Base-by-base conservation (phyloP, 2,113 vertebrate genomes). In the Cyanocitta stelleri region DNA sequence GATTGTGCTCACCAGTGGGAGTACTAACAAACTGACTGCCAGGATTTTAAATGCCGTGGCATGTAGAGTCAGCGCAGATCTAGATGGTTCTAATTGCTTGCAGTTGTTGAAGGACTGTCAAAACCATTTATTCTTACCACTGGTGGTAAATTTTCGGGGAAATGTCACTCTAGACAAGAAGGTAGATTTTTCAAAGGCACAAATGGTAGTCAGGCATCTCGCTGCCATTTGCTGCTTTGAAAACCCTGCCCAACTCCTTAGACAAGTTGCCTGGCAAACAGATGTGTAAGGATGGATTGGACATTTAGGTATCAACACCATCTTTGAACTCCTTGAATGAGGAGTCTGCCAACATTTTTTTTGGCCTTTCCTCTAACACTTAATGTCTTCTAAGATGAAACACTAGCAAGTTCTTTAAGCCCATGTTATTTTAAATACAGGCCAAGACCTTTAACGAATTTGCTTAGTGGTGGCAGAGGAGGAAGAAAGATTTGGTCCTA, bases 401-500 rank as follows among this genome's bases (percentile, higher is more conserved):
- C 95, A 96, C 91, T 78, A 82, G 94, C 95, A 93, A 88, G 91
- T 97, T 95, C 96, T 98, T 97, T 97, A 97, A 97, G 97, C 94
- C 96, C 95, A 88, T 97, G 98, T 97, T 97, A 97, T 97, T 98
- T 98, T 97, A 96, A 97, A 97, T 95, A 93, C 78, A 95, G 98
- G 97, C 90, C 96, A 96, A 95, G 97, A 97, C 97, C 97, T 98
- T 97, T 96, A 85, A 95, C 95, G 92, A 97, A 97, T 97, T 95
- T 98, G 95, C 97, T 98, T 97, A 97, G 96, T 94, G 96, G 95
- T 95, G 95, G 95, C 95, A 96, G 95, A 97, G 96, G 73, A 97
- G 87, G 86, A 97, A 97, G 97, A 98, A 97, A 97, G 97, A 98
- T 97, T 97, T 97, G 95, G 95, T 97, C 96, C 91, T 97, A 96